These are phyloP conservation scores for Morpho achilles DNA, from an alignment of 2,888 invertebrate genomes.

Conservation along the genomic window DNA sequence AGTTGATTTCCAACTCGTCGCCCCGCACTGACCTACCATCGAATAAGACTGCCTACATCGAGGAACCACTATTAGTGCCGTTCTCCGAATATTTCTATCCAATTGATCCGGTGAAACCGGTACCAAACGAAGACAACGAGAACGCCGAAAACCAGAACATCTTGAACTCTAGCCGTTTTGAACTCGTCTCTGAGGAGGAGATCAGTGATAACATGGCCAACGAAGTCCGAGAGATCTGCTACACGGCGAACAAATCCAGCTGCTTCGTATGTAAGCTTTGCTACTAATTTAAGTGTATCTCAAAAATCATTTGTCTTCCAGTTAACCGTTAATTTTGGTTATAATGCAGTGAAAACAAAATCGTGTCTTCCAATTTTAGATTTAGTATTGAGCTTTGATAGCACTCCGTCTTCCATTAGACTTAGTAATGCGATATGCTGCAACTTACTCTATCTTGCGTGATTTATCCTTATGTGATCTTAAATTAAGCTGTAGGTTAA, in stretches of 20 bases:
- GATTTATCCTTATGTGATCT: slow-evolving; percentile 37
- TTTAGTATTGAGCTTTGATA: slow-evolving; percentile 52
- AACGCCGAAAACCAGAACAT: slow-evolving; percentile 72
- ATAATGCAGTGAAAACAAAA: slow-evolving; percentile 75
- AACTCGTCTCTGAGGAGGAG: slow-evolving; percentile 61
- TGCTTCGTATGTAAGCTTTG: slow-evolving; percentile 73
- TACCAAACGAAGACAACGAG: slow-evolving; percentile 60
- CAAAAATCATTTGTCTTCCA: slow-evolving; percentile 35
- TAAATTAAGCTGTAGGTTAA: slow-evolving; percentile 26
- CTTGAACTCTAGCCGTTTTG: slow-evolving; percentile 59
- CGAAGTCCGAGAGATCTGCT: slow-evolving; percentile 78
- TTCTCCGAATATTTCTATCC: slow-evolving; percentile 66
- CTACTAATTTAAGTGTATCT: slow-evolving; percentile 41
- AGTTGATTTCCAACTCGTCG: slow-evolving; percentile 69
- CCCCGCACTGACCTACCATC: slow-evolving; percentile 70
- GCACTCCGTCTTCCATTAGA: slow-evolving; percentile 73
- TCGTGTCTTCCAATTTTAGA: slow-evolving; percentile 74
- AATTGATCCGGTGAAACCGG: slow-evolving; percentile 64
- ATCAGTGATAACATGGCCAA: slow-evolving; percentile 79
- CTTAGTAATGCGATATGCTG: slow-evolving; percentile 55
- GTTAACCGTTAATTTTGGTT: slow-evolving; percentile 42
- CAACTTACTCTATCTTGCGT: slow-evolving; percentile 37
- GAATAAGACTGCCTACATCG: slow-evolving; percentile 66
- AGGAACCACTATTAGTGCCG: slow-evolving; percentile 62
- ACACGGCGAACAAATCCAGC: slow-evolving; percentile 51